Conservation (phyloP, 2,797 vertebrate genomes). For the Xerus rutilus region DNA sequence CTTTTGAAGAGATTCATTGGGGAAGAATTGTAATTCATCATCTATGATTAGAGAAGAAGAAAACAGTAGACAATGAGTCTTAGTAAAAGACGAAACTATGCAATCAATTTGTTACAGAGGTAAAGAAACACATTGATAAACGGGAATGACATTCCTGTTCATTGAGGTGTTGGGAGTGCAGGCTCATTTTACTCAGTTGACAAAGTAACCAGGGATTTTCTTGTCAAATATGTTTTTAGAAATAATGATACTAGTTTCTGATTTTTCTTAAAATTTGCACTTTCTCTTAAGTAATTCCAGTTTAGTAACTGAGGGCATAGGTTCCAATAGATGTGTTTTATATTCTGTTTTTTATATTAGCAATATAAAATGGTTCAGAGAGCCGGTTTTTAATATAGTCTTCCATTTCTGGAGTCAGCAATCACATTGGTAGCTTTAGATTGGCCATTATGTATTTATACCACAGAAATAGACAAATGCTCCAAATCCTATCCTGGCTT, state of each 20-base stretch:
- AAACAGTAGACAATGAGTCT: neutral
- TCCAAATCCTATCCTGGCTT: neutral
- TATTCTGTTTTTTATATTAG: neutral
- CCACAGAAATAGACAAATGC: neutral
- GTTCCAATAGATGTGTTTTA: neutral
- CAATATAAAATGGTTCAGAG: rapidly evolving
- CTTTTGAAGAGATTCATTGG: neutral
- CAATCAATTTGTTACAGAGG: neutral
- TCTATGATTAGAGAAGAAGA: neutral
- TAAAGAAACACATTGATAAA: neutral
- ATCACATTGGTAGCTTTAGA: neutral
- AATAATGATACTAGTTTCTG: neutral
- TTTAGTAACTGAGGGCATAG: neutral
- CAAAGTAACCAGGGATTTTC: neutral
- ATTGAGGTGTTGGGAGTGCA: neutral
- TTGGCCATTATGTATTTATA: neutral
- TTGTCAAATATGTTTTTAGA: neutral
- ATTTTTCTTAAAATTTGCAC: neutral
- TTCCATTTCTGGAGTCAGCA: neutral
- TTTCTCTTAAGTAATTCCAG: neutral
- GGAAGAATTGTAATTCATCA: neutral
- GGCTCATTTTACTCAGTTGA: neutral
- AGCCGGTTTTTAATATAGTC: neutral
- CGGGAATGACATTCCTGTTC: neutral
- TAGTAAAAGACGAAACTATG: neutral